These are phyloP conservation scores for Hippoglossus hippoglossus DNA, from an alignment of 2,797 vertebrate genomes.

Conservation along the genomic window DNA sequence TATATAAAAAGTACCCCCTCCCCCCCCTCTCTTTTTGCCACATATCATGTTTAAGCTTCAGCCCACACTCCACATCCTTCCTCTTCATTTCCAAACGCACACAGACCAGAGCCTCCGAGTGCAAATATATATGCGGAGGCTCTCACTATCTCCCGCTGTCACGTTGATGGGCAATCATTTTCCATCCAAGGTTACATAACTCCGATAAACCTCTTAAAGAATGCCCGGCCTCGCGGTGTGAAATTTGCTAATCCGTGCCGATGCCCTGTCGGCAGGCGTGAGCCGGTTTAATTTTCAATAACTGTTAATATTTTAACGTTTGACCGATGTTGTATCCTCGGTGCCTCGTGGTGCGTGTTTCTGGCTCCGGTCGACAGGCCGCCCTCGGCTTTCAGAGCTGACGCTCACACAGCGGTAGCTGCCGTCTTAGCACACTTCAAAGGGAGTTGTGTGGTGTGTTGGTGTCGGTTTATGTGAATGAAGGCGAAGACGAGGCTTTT, in stretches of 20 bases:
- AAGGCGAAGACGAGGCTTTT: slow-evolving; percentile 11
- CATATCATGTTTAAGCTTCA: slow-evolving; percentile 29
- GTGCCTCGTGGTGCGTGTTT: too few relatives aligned
- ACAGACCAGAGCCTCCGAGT: neutral
- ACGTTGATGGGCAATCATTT: slow-evolving; percentile 1
- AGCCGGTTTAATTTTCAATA: slow-evolving; percentile 57
- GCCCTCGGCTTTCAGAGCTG: too few relatives aligned
- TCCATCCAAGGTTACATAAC: slow-evolving; percentile 49
- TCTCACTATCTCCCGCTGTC: slow-evolving; percentile 40
- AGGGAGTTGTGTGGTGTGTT: slow-evolving; percentile 7
- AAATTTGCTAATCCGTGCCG: slow-evolving; percentile 41
- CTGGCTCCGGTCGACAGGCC: too few relatives aligned
- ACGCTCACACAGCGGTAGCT: slow-evolving; percentile 15
- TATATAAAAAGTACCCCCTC: neutral
- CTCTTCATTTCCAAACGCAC: slow-evolving; percentile 14
- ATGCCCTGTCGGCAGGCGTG: slow-evolving; percentile 29
- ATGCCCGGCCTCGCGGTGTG: slow-evolving; percentile 45
- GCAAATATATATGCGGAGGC: slow-evolving; percentile 20
- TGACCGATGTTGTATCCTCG: too few relatives aligned
- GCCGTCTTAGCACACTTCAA: slow-evolving; percentile 31
- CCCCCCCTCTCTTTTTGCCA: slow-evolving; percentile 7
- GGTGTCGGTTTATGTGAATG: too few relatives aligned
- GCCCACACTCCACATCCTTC: slow-evolving; percentile 30
- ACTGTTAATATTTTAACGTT: neutral
- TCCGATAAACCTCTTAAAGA: slow-evolving; percentile 61